A percentile compares a stretch with the other conserved stretches of the same genome.
Conservation (phyloP, 2,888 invertebrate genomes). For the Ephialtes manifestator region DNA sequence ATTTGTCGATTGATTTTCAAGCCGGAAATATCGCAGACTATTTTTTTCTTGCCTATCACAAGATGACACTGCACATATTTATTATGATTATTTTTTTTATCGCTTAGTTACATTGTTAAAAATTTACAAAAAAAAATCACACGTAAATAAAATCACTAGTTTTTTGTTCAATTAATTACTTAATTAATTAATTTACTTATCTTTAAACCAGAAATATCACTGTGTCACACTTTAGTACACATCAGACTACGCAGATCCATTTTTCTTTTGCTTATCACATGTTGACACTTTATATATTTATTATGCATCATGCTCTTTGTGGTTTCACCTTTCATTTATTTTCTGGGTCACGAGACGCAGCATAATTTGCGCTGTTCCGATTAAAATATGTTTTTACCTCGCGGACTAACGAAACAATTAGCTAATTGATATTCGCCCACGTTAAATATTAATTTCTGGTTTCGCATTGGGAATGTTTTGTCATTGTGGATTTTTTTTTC, state of each 20-base stretch:
- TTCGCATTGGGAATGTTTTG: neutral
- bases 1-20: no score
- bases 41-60: neutral
- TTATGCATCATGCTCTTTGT: neutral
- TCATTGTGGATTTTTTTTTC: neutral
- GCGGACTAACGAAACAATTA: constrained; percentile 56
- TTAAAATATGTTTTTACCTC: constrained; percentile 29
- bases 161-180: no score
- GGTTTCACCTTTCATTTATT: constrained; percentile 1
- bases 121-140: no score
- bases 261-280: neutral
- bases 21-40: no score
- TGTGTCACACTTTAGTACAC: no score
- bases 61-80: no score
- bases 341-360: constrained; percentile 44
- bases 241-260: neutral
- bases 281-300: no score
- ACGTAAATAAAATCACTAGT: no score
- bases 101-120: no score
- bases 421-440: constrained; percentile 56
- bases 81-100: no score
- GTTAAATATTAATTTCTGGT: constrained; percentile 31
- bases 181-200: no score
- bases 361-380: constrained; percentile 52
- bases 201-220: no score